Conservation (phyloP, 2,888 invertebrate species). For the Thelaira solivaga region DNA sequence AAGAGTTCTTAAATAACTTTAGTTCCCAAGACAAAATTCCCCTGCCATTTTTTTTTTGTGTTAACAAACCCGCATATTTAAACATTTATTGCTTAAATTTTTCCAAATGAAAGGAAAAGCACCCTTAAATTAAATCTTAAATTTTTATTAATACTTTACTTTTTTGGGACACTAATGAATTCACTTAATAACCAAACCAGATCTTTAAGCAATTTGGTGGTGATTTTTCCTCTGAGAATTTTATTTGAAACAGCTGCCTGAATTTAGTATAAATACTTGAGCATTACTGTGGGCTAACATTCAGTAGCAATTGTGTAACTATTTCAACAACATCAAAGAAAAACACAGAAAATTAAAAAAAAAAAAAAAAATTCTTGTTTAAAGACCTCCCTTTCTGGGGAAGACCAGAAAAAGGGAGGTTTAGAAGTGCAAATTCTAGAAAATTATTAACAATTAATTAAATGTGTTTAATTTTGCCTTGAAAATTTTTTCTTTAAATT, state of each 20-base stretch:
- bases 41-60: slow-evolving; percentile 35
- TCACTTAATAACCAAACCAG: slow-evolving; percentile 27
- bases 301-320: slow-evolving; percentile 42
- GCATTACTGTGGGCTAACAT: not conserved
- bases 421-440: slow-evolving; percentile 11
- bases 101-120: slow-evolving; percentile 29
- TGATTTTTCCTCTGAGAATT: slow-evolving; percentile 1
- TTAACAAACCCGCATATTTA: slow-evolving; percentile 51
- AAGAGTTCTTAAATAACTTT: slow-evolving; percentile 31
- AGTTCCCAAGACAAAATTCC: slow-evolving; percentile 44
- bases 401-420: slow-evolving; percentile 26
- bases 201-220: slow-evolving; percentile 40
- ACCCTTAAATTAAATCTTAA: slow-evolving; percentile 49
- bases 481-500: not conserved
- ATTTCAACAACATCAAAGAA: slow-evolving; percentile 24
- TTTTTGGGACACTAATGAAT: slow-evolving; percentile 3
- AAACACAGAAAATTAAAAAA: not conserved
- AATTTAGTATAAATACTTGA: slow-evolving; percentile 38
- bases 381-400: slow-evolving; percentile 22
- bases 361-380: not conserved
- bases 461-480: not conserved
- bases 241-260: not conserved
- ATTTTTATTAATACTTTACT: not conserved
- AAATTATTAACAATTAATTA: not conserved
- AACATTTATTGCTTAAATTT: slow-evolving; percentile 21